Percentiles rank a stretch among this genome's conserved stretches.
These are phyloP conservation scores for Hermaeophaga mercurialis DNA, from an alignment of 2,888 invertebrate genomes.

Conservation along the genomic window DNA sequence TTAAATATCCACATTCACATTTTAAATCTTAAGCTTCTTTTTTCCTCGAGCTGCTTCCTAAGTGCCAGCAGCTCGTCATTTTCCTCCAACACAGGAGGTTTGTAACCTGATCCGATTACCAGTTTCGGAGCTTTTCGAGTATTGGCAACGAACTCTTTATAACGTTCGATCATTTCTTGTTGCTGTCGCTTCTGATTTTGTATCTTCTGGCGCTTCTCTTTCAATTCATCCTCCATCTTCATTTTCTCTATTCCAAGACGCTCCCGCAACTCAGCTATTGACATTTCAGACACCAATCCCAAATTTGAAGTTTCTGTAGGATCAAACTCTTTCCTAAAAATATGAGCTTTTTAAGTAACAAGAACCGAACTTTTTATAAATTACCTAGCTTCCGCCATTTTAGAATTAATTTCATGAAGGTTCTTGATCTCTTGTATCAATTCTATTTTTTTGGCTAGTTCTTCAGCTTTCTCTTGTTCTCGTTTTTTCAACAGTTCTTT, in stretches of 20 bases:
- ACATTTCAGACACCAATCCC: slow-evolving; percentile 69
- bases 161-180: slow-evolving; percentile 59
- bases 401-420: slow-evolving; percentile 49
- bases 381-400: slow-evolving; percentile 44
- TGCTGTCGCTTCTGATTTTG: slow-evolving; percentile 57
- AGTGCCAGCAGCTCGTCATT: slow-evolving; percentile 60
- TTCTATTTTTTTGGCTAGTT: slow-evolving; percentile 52
- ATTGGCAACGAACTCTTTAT: slow-evolving; percentile 58
- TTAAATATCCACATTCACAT: not conserved
- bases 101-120: slow-evolving; percentile 36
- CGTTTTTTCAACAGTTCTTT: slow-evolving; percentile 51
- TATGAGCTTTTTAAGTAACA: not conserved
- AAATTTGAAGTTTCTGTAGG: slow-evolving; percentile 64
- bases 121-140: slow-evolving; percentile 53
- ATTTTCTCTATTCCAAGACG: slow-evolving; percentile 60
- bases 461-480: slow-evolving; percentile 50
- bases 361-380: not conserved
- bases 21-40: slow-evolving; percentile 52
- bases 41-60: slow-evolving; percentile 60
- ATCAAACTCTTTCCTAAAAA: slow-evolving; percentile 60
- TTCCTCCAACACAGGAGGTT: slow-evolving; percentile 38
- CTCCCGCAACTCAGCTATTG: slow-evolving; percentile 66
- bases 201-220: slow-evolving; percentile 59
- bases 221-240: slow-evolving; percentile 61
- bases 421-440: slow-evolving; percentile 56